These are phyloP conservation scores for Pterostichus niger DNA, from an alignment of 2,888 invertebrate genomes.

Conservation along the genomic window DNA sequence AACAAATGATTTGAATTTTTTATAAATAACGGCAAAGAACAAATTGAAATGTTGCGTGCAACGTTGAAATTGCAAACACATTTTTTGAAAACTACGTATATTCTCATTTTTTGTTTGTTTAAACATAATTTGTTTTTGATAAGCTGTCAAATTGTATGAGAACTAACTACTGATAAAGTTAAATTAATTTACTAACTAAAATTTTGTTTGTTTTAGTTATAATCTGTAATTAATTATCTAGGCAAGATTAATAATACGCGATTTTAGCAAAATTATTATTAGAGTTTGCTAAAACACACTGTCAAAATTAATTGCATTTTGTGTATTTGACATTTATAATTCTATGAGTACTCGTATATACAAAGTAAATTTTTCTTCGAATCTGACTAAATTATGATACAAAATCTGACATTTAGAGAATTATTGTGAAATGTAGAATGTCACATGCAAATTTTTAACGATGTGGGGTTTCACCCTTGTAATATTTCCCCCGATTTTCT, in stretches of 20 bases:
- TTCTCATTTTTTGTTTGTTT: background rate
- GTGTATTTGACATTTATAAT: constrained; percentile 11
- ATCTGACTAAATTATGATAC: background rate
- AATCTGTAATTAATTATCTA: constrained; percentile 24
- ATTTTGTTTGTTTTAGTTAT: constrained; percentile 4
- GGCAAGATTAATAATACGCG: background rate
- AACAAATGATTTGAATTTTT: constrained; percentile 41
- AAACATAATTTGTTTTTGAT: constrained; percentile 9
- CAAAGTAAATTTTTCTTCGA: background rate
- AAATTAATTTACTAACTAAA: constrained; percentile 32
- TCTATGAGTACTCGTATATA: background rate
- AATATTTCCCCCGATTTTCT: constrained; percentile 22
- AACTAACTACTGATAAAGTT: constrained; percentile 12
- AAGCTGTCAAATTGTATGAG: background rate
- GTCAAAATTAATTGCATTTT: background rate
- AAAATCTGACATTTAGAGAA: constrained; percentile 39
- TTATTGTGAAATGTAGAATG: constrained; percentile 24
- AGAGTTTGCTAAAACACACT: background rate
- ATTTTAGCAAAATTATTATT: constrained; percentile 3
- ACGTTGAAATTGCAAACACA: background rate
- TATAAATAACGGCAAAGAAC: constrained; percentile 9
- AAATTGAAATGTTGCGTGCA: constrained; percentile 34
- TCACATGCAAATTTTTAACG: constrained; percentile 40
- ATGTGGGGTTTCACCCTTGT: constrained; percentile 9
- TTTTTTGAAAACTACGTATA: constrained; percentile 7